Conservation (phyloP, 2,113 vertebrate genomes). For the Philantomba maxwellii region DNA sequence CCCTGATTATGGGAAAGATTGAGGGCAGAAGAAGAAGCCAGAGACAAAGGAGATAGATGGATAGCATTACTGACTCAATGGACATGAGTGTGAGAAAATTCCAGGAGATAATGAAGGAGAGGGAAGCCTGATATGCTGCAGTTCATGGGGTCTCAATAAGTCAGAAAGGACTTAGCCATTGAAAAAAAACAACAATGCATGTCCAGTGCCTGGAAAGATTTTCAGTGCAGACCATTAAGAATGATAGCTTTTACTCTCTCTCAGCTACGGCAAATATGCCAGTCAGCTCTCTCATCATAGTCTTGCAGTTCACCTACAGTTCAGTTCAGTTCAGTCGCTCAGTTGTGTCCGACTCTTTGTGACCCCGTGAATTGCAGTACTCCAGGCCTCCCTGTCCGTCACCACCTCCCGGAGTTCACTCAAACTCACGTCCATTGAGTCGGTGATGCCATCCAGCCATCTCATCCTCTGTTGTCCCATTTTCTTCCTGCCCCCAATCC, state of each 20-base stretch:
- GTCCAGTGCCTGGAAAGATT: neutral
- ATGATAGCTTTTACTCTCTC: neutral
- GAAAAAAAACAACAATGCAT: neutral
- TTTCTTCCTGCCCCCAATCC: too few relatives aligned
- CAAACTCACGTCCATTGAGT: too few relatives aligned
- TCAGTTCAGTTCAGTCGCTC: too few relatives aligned
- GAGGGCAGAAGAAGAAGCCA: neutral
- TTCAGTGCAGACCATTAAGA: neutral
- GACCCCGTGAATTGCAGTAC: rapidly evolving
- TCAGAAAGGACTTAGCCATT: neutral
- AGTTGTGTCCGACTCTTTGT: too few relatives aligned
- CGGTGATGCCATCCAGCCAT: too few relatives aligned
- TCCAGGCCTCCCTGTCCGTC: too few relatives aligned
- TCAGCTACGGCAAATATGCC: neutral
- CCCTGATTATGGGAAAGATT: neutral
- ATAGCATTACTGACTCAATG: neutral
- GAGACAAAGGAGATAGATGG: neutral
- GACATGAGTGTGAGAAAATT: neutral
- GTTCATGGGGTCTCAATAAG: neutral
- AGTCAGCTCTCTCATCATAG: neutral
- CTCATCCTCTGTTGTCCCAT: too few relatives aligned
- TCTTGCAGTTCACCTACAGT: neutral
- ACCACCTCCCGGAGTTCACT: too few relatives aligned
- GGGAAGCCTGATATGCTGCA: neutral
- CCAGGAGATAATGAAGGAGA: neutral